Evolutionary conservation across 2,888 invertebrate species (phyloP), one percentile per base, ranked within the genome.

Genomic region (Rhagium mordax): DNA sequence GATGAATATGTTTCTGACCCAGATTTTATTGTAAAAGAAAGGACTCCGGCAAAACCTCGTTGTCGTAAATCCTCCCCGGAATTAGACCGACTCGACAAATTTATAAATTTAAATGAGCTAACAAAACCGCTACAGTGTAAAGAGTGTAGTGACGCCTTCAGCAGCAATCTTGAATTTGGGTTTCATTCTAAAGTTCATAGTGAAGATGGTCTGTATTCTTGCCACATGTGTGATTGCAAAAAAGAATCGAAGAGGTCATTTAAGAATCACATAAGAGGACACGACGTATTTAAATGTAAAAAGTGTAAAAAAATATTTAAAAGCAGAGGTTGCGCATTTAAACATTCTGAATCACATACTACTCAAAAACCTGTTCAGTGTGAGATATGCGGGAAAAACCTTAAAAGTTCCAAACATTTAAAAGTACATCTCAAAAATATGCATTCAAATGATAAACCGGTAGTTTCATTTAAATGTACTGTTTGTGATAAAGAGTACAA

Each of bases 61-160:
- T n/a, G 41, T 15, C n/a, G 1, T 41, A 41, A n/a, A n/a, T 1
- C n/a, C 41, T 10, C 10, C 41, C 3, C 41, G 3, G 13, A 10
- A 41, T 41, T 41, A n/a, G 41, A 41, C 0, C 13, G 3, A 3
- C 41, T 41, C 5, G 41, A 77, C 27, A 71, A 72, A 68, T 74
- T 77, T 8, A 70, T 66, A 59, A 74, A 74, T n/a, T 27, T 75
- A 16, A 68, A 75, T 47, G 72, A 77, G 29, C 48, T 72, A 33
- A 21, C 69, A 7, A 76, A 79, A 8, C 86, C 88, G 2, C 89
- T 90, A 55, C 87, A 89, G 59, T 91, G 91, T 71, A 41, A 41
- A n/a, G 41, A 41, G n/a, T 91, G 91, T 51, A 89, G 89, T 2
- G 89, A 89, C 71, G 85, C 88, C 7, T 91, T 90, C 76, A 89